Evolutionary conservation across 2,888 invertebrate genomes (phyloP).

Genomic region (Cheilosia vulpina): DNA sequence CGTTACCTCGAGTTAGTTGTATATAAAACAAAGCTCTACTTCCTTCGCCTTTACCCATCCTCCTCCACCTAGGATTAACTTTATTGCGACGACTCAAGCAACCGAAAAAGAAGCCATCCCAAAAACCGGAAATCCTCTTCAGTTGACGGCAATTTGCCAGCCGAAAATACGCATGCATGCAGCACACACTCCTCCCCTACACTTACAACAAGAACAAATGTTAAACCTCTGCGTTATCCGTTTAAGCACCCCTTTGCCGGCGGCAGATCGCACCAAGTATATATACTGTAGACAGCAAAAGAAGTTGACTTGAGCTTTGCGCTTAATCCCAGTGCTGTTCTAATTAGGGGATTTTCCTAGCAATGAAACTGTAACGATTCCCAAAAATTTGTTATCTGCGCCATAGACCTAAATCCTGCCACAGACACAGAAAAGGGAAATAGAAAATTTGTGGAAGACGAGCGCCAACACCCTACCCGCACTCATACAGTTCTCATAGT

Average conservation of each 20-base stretch:
- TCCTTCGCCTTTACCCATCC: not conserved
- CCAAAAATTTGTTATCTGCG: constrained; percentile 65
- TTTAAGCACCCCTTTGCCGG: constrained; percentile 45
- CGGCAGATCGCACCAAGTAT: not conserved
- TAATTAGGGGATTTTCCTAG: constrained; percentile 72
- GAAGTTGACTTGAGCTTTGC: constrained; percentile 65
- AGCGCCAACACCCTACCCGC: not conserved
- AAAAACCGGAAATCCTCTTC: constrained; percentile 56
- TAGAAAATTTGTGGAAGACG: constrained; percentile 40
- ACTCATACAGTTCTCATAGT: constrained; percentile 31
- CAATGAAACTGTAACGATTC: constrained; percentile 72
- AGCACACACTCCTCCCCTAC: not conserved
- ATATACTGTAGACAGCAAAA: constrained; percentile 8
- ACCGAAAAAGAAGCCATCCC: constrained; percentile 13
- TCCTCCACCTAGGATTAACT: constrained; percentile 41
- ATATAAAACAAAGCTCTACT: not conserved
- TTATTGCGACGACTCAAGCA: constrained; percentile 52
- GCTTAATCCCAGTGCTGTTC: constrained; percentile 69
- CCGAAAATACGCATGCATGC: constrained; percentile 15
- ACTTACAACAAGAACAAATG: constrained; percentile 44
- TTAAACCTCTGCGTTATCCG: constrained; percentile 60
- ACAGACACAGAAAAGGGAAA: not conserved
- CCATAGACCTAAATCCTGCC: constrained; percentile 56
- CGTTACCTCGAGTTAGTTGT: too few species aligned
- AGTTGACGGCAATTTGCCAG: constrained; percentile 64